These are phyloP conservation scores for Calycopis cecrops DNA, from an alignment of 1,140 invertebrate genomes.

Conservation along the genomic window DNA sequence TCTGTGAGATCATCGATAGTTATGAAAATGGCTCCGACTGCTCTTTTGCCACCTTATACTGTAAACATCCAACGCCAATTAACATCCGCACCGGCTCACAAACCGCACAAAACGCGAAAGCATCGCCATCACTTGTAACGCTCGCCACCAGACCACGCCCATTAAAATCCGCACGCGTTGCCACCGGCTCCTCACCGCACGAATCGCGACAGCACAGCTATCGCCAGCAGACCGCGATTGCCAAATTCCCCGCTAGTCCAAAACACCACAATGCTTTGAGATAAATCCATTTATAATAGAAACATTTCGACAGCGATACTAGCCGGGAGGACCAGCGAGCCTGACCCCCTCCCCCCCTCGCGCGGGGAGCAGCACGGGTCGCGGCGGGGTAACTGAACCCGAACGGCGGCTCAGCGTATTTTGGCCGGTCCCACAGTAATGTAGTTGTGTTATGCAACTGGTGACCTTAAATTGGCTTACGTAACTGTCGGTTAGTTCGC, in stretches of 20 bases:
- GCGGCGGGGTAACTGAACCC: slow-evolving; percentile 11
- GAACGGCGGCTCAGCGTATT: slow-evolving; percentile 17
- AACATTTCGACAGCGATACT: slow-evolving; percentile 33
- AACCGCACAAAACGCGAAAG: no score
- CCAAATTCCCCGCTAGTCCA: not conserved
- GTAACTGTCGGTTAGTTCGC: slow-evolving; percentile 33
- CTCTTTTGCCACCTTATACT: no score
- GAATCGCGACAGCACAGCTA: no score
- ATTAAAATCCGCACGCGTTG: not conserved
- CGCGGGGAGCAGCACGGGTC: slow-evolving; percentile 1
- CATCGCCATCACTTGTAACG: no score
- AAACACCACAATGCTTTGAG: not conserved
- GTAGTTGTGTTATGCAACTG: not conserved
- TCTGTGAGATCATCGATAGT: no score
- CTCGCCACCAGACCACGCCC: not conserved
- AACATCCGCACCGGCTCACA: no score
- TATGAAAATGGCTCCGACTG: no score
- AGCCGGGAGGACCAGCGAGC: slow-evolving; percentile 27
- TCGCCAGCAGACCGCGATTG: no score
- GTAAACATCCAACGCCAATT: no score
- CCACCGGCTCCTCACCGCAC: not conserved
- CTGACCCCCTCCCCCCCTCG: slow-evolving; percentile 18
- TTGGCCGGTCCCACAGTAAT: slow-evolving; percentile 28
- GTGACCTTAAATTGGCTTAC: slow-evolving; percentile 24
- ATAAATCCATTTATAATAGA: slow-evolving; percentile 22